phyloP scores from a whole-genome alignment of 2,888 invertebrate genomes.

The Cantharis flavilabris region DNA sequence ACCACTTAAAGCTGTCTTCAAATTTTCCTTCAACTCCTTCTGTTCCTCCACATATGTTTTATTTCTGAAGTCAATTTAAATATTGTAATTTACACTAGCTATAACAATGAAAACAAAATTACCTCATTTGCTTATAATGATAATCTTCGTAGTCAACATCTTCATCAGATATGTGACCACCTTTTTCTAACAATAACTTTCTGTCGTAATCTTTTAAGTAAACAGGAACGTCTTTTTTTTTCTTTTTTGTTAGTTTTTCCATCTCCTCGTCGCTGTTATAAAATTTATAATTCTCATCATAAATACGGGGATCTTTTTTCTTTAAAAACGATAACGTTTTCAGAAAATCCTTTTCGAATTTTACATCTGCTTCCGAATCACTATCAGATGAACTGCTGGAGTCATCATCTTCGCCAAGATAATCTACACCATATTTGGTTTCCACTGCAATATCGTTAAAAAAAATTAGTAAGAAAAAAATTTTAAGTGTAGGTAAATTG shows the following conservation, averaged over 20 bases:
- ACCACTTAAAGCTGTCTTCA: constrained; percentile 59
- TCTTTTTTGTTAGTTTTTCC: constrained; percentile 33
- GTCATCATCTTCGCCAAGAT: constrained; percentile 53
- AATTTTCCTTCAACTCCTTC: constrained; percentile 66
- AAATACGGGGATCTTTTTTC: constrained; percentile 87
- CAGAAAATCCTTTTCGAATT: constrained; percentile 84
- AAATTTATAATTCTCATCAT: constrained; percentile 74
- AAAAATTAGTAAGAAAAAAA: background rate
- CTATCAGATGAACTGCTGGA: constrained; percentile 64
- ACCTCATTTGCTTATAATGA: background rate
- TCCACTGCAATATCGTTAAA: constrained; percentile 62
- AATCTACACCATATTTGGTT: constrained; percentile 71
- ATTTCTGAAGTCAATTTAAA: constrained; percentile 40
- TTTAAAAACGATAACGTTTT: constrained; percentile 85
- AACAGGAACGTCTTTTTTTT: constrained; percentile 59
- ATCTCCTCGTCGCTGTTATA: constrained; percentile 57
- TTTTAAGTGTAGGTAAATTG: no score
- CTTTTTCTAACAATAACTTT: constrained; percentile 71
- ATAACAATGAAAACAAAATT: background rate
- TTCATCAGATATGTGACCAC: constrained; percentile 61
- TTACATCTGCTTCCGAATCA: constrained; percentile 63
- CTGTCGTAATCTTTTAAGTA: constrained; percentile 80
- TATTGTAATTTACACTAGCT: background rate
- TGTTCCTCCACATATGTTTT: constrained; percentile 72
- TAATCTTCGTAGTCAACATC: constrained; percentile 35